A percentile compares a stretch with the other conserved stretches of the same genome.
Conservation (phyloP, 2,113 vertebrate genomes). For the Perca fluviatilis region DNA sequence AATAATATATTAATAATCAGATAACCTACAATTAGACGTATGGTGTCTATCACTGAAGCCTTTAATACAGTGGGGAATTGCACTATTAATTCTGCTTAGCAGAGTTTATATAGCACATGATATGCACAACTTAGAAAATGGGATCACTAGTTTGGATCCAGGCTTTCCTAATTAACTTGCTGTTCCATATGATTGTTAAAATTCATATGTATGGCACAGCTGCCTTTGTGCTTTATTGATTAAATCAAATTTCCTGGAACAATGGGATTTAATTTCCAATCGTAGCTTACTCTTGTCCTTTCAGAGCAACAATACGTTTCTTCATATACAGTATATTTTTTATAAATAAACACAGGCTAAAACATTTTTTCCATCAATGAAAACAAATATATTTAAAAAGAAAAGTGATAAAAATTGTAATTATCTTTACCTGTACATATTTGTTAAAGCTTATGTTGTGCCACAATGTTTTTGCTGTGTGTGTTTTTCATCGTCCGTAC, state of each 20-base stretch:
- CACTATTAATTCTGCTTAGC: not conserved
- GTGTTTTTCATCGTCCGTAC: constrained; percentile 42
- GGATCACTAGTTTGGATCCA: not conserved
- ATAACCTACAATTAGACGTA: not conserved
- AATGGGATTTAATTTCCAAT: not conserved
- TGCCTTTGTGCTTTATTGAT: not conserved
- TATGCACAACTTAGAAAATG: constrained; percentile 1
- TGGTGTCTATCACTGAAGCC: not conserved
- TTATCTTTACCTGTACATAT: not conserved
- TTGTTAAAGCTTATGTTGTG: not conserved
- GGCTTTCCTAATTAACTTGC: not conserved
- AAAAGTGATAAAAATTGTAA: not conserved
- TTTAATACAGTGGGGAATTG: not conserved
- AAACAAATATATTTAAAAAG: not conserved
- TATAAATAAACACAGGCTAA: not conserved
- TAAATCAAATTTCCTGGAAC: not conserved
- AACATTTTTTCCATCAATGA: not conserved
- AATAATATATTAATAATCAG: not conserved
- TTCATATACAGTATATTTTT: not conserved
- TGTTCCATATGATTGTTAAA: not conserved
- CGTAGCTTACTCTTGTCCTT: not conserved
- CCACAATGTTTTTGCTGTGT: not conserved
- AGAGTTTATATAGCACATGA: not conserved
- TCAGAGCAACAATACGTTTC: not conserved
- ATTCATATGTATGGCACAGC: not conserved